A percentile compares a stretch with the other conserved stretches of the same genome.
phyloP scores from a whole-genome alignment of 2,113 vertebrate genomes.

The Chaetodon auriga region DNA sequence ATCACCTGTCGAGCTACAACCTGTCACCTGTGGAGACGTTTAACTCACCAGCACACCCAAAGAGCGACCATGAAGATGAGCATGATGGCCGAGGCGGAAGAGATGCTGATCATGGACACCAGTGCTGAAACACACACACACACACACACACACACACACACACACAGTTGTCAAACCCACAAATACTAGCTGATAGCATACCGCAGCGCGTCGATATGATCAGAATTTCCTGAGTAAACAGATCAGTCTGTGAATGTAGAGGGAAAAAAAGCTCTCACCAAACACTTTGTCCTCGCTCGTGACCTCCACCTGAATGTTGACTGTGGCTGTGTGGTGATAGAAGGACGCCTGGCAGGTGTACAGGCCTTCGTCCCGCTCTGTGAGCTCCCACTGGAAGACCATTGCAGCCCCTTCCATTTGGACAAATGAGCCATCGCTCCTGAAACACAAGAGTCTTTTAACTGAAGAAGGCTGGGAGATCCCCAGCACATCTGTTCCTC shows the following conservation, averaged over 20 bases:
- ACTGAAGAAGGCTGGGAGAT: background rate
- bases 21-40: constrained; percentile 31
- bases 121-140: constrained; percentile 63
- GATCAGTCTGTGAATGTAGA: background rate
- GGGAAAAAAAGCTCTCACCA: constrained; percentile 58
- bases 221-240: background rate
- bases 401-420: constrained; percentile 55
- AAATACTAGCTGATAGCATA: background rate
- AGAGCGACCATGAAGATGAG: constrained; percentile 59
- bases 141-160: background rate
- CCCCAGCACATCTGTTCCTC: background rate
- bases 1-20: constrained; percentile 42
- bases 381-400: constrained; percentile 63
- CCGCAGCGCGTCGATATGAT: background rate
- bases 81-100: constrained; percentile 60
- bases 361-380: constrained; percentile 65
- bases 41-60: constrained; percentile 81
- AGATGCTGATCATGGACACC: constrained; percentile 62
- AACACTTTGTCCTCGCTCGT: constrained; percentile 25
- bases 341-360: constrained; percentile 79
- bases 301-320: constrained; percentile 78
- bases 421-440: constrained; percentile 71
- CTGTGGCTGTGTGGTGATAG: constrained; percentile 75
- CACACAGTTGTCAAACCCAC: constrained; percentile 4
- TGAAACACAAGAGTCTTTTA: constrained; percentile 47